Evolutionary conservation across 2,888 invertebrate species (phyloP).

Genomic region (Xestia sexstrigata): DNA sequence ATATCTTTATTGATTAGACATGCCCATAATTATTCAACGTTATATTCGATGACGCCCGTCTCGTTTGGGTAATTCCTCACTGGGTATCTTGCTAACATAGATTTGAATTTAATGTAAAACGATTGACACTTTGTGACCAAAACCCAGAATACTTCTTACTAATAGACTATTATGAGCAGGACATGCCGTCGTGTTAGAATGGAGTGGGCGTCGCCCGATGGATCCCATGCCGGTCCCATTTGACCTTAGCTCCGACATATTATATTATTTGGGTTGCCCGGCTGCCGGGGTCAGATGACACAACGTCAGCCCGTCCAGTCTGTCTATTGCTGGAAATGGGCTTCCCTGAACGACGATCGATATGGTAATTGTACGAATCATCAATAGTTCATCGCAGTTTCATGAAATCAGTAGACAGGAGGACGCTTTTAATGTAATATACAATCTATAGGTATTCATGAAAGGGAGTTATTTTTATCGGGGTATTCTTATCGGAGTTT

Average conservation of each 20-base stretch:
- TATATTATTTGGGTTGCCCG: slow-evolving; percentile 38
- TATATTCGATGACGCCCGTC: neutral
- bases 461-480: too few relatives aligned
- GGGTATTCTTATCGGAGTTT: slow-evolving; percentile 4
- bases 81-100: slow-evolving; percentile 4
- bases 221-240: slow-evolving; percentile 24
- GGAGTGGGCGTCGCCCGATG: slow-evolving; percentile 34
- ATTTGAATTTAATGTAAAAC: slow-evolving; percentile 13
- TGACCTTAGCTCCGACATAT: slow-evolving; percentile 38
- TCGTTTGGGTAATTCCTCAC: slow-evolving; percentile 4
- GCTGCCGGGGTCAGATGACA: slow-evolving; percentile 46
- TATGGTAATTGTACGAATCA: neutral
- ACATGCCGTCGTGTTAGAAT: neutral
- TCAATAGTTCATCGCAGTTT: neutral
- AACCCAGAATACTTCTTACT: slow-evolving; percentile 8
- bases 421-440: neutral
- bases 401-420: neutral
- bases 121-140: neutral
- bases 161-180: slow-evolving; percentile 17
- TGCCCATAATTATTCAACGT: neutral
- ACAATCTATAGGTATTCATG: neutral
- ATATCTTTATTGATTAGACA: neutral
- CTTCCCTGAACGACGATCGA: neutral
- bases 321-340: neutral
- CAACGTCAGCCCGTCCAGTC: slow-evolving; percentile 8